Base-by-base conservation (phyloP, 2,888 invertebrate species). In the Lithophane socia region DNA sequence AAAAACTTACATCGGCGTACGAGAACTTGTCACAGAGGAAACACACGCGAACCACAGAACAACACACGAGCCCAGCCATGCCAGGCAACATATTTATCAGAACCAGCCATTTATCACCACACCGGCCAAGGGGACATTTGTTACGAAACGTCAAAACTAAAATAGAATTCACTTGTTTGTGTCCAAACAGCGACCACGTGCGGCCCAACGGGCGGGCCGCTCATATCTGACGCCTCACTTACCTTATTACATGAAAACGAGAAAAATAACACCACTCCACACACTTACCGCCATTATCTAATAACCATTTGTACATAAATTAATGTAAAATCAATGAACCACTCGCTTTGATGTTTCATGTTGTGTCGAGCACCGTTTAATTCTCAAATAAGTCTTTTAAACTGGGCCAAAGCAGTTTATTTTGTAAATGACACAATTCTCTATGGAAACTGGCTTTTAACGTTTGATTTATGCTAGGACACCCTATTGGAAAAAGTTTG, bases 391-490 rank as follows among this genome's bases (percentile, higher is more conserved):
- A 91, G 89, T 92, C 92, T 91, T 90, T 85, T 87, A 90, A 94
- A 92, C 90, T 94, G 87, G 94, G 94, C 88, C 94, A 92, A 84
- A 90, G 91, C 88, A 90, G 92, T 93, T 92, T 93, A 91, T 94
- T 93, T 91, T 90, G 90, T 92, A 90, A 93, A 92, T 92, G 94
- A 93, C 93, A 94, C 92, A 90, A 91, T 92, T 90, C 88, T 87
- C 77, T 83, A 79, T 85, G 64, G 86, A 79, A 77, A 88, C 89
- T 86, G 80, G 88, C 88, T 90, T 90, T 90, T 86, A 89, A 68
- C 83, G 77, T 86, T 86, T 90, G 90, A 91, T 85, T 91, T 90
- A 92, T 90, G 85, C 68, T 70, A 49, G 56, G 85, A 73, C 80
- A 80, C 71, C 79, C 78, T 47, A 80, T 79, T 80, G 81, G 79